phyloP scores from a whole-genome alignment of 2,888 invertebrate species.

The Watsonalla binaria region DNA sequence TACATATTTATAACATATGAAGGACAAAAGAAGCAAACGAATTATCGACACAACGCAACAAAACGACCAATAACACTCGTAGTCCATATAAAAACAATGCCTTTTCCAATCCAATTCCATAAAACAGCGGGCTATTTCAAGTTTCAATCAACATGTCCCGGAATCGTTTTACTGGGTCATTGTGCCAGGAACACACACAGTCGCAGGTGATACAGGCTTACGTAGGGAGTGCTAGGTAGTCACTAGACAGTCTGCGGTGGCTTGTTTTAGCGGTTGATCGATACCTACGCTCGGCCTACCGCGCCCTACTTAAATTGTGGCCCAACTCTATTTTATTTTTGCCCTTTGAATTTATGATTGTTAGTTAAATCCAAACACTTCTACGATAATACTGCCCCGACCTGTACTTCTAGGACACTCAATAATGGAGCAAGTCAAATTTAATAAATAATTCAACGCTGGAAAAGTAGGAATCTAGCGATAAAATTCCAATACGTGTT shows the following conservation, averaged over 20 bases:
- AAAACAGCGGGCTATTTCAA: conserved; percentile 45
- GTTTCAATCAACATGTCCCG: conserved; percentile 53
- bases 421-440: conserved; percentile 23
- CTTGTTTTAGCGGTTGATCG: conserved; percentile 71
- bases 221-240: conserved; percentile 47
- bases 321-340: conserved; percentile 55
- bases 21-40: neutral
- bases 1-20: neutral
- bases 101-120: conserved; percentile 44
- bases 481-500: conserved; percentile 26
- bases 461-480: conserved; percentile 21
- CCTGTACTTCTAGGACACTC: conserved; percentile 21
- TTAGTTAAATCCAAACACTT: conserved; percentile 26
- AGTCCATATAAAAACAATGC: conserved; percentile 9
- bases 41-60: neutral
- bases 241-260: conserved; percentile 58
- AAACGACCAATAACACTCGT: neutral
- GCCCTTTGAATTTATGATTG: conserved; percentile 48
- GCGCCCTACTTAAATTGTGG: conserved; percentile 63
- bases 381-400: conserved; percentile 16
- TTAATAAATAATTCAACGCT: conserved; percentile 29
- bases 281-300: conserved; percentile 56
- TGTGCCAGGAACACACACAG: conserved; percentile 52
- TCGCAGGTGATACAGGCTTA: conserved; percentile 52
- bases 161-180: conserved; percentile 63